Evolutionary conservation across 2,113 vertebrate genomes (phyloP), one percentile per base, ranked within the genome.

Genomic region (Pungitius pungitius): DNA sequence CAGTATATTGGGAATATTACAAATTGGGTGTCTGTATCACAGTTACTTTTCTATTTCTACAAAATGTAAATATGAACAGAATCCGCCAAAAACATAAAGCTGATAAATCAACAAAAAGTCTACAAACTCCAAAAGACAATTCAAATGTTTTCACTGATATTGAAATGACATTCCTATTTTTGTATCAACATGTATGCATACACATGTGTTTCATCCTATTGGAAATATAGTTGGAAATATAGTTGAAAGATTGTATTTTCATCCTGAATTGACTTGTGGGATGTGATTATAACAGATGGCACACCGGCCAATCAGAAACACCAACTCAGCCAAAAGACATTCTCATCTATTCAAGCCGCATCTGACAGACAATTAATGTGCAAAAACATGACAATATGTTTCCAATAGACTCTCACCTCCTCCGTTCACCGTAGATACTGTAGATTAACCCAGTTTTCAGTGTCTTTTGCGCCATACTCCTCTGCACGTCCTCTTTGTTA

Each of bases 401-500:
- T 7, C 37, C 6, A 4, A 24, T 8, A 22, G 4, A 14, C 4
- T 2, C 58, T 27, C 51, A 37, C 27, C 24, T 45, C 59, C 52
- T 24, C 30, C 35, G 30, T 60, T 47, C 4, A 27, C 22, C 24
- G 64, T 30, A 60, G 75, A 79, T 68, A 60, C 18, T 69, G 12
- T 20, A 47, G 52, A 47, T 66, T 60, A 57, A 58, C 73, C 62
- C 33, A 35, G 26, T 70, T 20, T 40, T 43, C 75, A 20, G 39
- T 20, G 58, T 45, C 24, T 45, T 30, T 22, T 39, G 57, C 8
- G 33, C 20, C 20, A 14, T 3, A 27, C 39, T 60, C 35, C 59
- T 61, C 63, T 35, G 66, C 52, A 43, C 73, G 69, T 64, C 43
- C 60, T 82, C 24, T 75, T 63, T 73, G 72, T 85, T 89, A 76